phyloP scores from a whole-genome alignment of 2,888 invertebrate genomes.

The Athalia cordata region DNA sequence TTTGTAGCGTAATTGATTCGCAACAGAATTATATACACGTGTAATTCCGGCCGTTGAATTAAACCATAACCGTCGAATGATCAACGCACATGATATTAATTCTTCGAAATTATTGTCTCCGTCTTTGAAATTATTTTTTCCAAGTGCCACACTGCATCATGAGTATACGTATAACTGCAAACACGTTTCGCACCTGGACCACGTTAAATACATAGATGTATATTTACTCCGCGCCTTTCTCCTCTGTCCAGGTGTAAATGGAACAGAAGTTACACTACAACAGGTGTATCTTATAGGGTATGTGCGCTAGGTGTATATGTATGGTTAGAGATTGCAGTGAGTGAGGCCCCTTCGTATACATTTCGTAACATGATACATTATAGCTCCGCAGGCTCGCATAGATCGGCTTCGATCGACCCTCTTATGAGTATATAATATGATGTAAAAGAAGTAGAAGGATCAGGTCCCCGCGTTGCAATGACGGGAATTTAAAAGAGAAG shows the following conservation, averaged over 20 bases:
- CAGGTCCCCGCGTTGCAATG: background rate
- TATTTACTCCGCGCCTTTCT: background rate
- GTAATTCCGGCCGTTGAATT: background rate
- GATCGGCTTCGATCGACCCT: conserved; percentile 34
- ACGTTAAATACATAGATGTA: background rate
- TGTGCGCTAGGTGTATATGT: background rate
- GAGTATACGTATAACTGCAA: background rate
- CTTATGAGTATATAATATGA: conserved; percentile 8
- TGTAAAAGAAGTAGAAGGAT: conserved; percentile 52
- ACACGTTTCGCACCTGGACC: conserved; percentile 20
- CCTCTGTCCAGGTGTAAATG: conserved; percentile 27
- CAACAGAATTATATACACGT: background rate
- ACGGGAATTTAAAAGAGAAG: too few relatives aligned
- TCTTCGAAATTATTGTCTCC: too few relatives aligned
- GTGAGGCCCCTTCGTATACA: background rate
- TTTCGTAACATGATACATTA: conserved; percentile 39
- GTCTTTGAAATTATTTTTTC: background rate
- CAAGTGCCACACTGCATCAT: background rate
- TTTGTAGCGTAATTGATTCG: background rate
- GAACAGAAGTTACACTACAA: background rate
- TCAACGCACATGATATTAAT: too few relatives aligned
- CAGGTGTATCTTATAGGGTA: conserved; percentile 26
- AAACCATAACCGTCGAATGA: background rate
- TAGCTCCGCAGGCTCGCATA: conserved; percentile 18
- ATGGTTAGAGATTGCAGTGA: conserved; percentile 4